Evolutionary conservation across 2,113 vertebrate species (phyloP).

Genomic region (Cebidichthys violaceus): DNA sequence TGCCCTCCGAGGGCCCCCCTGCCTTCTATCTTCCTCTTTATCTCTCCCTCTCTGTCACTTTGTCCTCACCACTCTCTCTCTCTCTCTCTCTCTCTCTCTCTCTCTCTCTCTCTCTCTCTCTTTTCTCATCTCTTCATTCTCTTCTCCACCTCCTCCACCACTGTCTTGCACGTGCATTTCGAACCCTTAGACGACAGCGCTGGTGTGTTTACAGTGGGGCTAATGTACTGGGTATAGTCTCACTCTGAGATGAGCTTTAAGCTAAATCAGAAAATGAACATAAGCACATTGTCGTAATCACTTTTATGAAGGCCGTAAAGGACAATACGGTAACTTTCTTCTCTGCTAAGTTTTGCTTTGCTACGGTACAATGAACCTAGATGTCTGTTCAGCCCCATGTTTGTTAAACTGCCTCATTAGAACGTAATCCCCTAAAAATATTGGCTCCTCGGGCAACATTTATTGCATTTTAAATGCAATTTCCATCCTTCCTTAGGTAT

Average conservation of each 20-base stretch:
- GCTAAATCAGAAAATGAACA: slow-evolving; percentile 47
- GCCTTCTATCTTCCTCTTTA: slow-evolving; percentile 35
- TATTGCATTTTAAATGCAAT: slow-evolving; percentile 8
- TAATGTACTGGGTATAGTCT: slow-evolving; percentile 2
- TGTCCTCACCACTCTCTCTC: neutral
- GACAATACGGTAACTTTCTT: neutral
- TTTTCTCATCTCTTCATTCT: slow-evolving; percentile 16
- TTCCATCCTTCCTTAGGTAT: slow-evolving; percentile 3
- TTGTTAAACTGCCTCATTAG: slow-evolving; percentile 22
- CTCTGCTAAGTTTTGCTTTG: neutral
- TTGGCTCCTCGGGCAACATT: slow-evolving; percentile 15
- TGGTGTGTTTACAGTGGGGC: slow-evolving; percentile 22
- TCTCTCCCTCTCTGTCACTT: slow-evolving; percentile 19
- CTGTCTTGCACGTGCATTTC: slow-evolving; percentile 42
- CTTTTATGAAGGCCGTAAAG: slow-evolving; percentile 28
- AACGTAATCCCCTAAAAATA: neutral
- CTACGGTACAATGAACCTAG: neutral
- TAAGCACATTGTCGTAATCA: slow-evolving; percentile 24
- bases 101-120: slow-evolving; percentile 9
- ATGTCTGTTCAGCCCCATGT: slow-evolving; percentile 13
- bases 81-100: slow-evolving; percentile 32
- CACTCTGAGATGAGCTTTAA: slow-evolving; percentile 30
- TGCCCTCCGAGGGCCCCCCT: slow-evolving; percentile 7
- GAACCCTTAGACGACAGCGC: slow-evolving; percentile 33
- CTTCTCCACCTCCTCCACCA: slow-evolving; percentile 17